Evolutionary conservation across 1,140 invertebrate genomes (phyloP), one percentile per base, ranked within the genome.

Genomic region (Drosophila murphyi): DNA sequence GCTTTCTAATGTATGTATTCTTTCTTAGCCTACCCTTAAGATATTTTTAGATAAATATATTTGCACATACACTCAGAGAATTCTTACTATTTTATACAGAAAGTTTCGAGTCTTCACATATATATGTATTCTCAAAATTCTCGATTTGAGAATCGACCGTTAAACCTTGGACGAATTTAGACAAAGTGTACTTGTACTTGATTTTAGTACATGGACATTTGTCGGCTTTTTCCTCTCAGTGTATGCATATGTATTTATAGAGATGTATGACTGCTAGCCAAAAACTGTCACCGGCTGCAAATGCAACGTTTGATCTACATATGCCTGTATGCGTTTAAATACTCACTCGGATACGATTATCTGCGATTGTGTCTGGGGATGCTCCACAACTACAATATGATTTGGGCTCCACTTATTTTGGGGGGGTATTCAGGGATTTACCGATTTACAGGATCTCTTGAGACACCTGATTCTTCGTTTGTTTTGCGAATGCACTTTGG

Each of bases 1-100:
- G 35, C 41, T 12, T 28, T 39, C 5, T 7, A 48, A 67, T 57
- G 47, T 45, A 45, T 32, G 68, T 47, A 35, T 65, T 34, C 59
- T 39, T 41, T 56, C 28, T 6, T 7, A 47, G 69, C 34, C 41
- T 32, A 55, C 64, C 50, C 56, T 68, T 61, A 39, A 47, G 56
- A 48, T 68, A 68, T 68, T 61, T 68, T 55, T 68, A 73, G 48
- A 28, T 32, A 48, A n/a, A 37, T 55, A n/a, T 10, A 35, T 32
- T 45, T 32, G 37, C n/a, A 48, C 3, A 28, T 52, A 51, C 35
- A 68, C 57, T 43, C 0, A 43, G 39, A n/a, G 29, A 59, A 59
- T 20, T 20, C 20, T 20, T 20, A 20, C 20, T 20, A 20, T 20
- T 20, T 20, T 20, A 20, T 20, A 20, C 20, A 20, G 20, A 20